A percentile compares a stretch with the other conserved stretches of the same genome.
phyloP scores from a whole-genome alignment of 2,888 invertebrate species.

The Athalia rosae region DNA sequence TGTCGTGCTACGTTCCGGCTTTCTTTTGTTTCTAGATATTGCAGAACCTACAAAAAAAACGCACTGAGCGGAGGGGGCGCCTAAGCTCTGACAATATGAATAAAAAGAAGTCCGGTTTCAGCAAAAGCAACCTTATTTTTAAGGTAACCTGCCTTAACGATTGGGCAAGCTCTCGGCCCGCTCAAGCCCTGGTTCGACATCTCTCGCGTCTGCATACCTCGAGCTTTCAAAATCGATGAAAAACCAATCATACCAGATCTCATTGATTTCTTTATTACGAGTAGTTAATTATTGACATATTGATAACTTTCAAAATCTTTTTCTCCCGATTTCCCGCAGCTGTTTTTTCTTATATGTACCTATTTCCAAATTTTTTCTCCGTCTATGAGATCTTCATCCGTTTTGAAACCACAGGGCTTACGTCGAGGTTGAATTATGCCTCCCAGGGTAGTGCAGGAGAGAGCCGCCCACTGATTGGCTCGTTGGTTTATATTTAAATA shows the following conservation, averaged over 20 bases:
- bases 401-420: slow-evolving; percentile 31
- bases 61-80: slow-evolving; percentile 97
- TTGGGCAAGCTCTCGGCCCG: slow-evolving; percentile 69
- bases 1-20: slow-evolving; percentile 83
- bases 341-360: background rate
- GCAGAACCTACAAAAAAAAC: slow-evolving; percentile 99
- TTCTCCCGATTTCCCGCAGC: background rate
- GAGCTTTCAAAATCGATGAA: slow-evolving; percentile 38
- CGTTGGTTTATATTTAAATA: slow-evolving; percentile 71
- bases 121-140: slow-evolving; percentile 98
- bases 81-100: slow-evolving; percentile 92
- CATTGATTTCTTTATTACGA: background rate
- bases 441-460: slow-evolving; percentile 65
- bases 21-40: slow-evolving; percentile 97
- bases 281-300: background rate
- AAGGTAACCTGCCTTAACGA: slow-evolving; percentile 89
- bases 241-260: slow-evolving; percentile 12
- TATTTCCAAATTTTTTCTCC: slow-evolving; percentile 48
- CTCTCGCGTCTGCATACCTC: slow-evolving; percentile 46
- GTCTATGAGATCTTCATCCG: slow-evolving; percentile 51
- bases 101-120: slow-evolving; percentile 93
- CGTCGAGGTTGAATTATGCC: slow-evolving; percentile 47
- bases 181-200: slow-evolving; percentile 49
- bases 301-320: background rate
- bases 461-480: slow-evolving; percentile 73